Conservation (phyloP, 2,888 invertebrate species). For the Pseudoips prasinana region DNA sequence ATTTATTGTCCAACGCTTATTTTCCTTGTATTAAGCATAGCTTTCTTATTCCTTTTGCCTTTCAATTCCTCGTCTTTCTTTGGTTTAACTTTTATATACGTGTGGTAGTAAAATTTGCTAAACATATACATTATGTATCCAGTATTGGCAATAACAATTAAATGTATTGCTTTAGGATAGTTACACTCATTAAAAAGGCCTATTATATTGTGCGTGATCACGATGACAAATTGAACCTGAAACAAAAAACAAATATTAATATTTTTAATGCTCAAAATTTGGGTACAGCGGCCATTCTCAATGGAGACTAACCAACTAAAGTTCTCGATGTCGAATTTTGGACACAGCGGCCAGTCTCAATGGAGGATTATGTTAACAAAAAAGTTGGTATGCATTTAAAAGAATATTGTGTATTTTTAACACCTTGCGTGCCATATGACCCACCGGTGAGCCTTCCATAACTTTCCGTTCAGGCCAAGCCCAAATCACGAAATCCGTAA, state of each 20-base stretch:
- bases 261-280: too few species aligned
- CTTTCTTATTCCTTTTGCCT: too few species aligned
- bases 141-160: constrained; percentile 81
- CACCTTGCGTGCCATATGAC: too few species aligned
- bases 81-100: constrained; percentile 63
- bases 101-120: constrained; percentile 85
- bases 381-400: not conserved
- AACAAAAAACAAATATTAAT: constrained; percentile 21
- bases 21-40: too few species aligned
- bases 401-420: not conserved
- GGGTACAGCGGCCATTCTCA: too few species aligned
- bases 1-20: too few species aligned
- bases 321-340: not conserved
- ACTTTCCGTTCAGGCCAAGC: too few species aligned
- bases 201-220: constrained; percentile 83
- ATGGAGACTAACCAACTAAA: not conserved
- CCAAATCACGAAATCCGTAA: too few species aligned
- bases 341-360: too few species aligned
- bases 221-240: constrained; percentile 86
- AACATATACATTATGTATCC: constrained; percentile 86
- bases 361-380: not conserved
- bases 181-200: constrained; percentile 81
- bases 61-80: too few species aligned
- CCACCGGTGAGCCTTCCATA: too few species aligned
- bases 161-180: constrained; percentile 83